Evolutionary conservation across 2,888 invertebrate genomes (phyloP).

Genomic region (Blastobasis lacticolella): DNA sequence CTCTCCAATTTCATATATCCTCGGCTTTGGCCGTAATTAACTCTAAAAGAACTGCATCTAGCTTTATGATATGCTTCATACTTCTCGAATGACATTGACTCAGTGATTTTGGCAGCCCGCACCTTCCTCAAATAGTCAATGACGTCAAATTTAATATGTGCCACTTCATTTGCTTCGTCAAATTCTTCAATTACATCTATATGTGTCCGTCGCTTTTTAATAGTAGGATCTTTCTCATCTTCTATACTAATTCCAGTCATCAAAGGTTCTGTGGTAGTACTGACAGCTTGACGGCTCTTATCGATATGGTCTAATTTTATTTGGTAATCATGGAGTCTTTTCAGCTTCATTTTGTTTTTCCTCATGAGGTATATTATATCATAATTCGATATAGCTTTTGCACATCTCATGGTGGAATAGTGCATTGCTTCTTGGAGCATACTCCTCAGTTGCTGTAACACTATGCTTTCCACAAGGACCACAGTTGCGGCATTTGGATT

Average conservation of each 20-base stretch:
- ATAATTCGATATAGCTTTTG: slow-evolving; percentile 70
- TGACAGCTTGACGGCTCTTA: slow-evolving; percentile 34
- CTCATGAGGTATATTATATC: slow-evolving; percentile 89
- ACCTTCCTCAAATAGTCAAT: slow-evolving; percentile 75
- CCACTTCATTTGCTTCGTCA: slow-evolving; percentile 72
- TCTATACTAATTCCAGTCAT: slow-evolving; percentile 51
- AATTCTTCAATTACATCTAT: slow-evolving; percentile 69
- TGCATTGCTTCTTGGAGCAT: slow-evolving; percentile 85
- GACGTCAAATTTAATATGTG: slow-evolving; percentile 68
- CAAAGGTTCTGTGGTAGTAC: slow-evolving; percentile 32
- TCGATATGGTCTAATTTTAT: slow-evolving; percentile 70
- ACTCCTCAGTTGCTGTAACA: slow-evolving; percentile 84
- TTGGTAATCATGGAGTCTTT: slow-evolving; percentile 83
- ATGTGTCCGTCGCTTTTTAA: slow-evolving; percentile 55
- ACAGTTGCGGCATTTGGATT: slow-evolving; percentile 88
- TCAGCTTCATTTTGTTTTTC: slow-evolving; percentile 84
- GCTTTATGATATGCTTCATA: slow-evolving; percentile 88
- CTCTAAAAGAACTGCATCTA: slow-evolving; percentile 81
- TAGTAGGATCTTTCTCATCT: slow-evolving; percentile 67
- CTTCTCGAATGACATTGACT: slow-evolving; percentile 68
- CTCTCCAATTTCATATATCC: slow-evolving; percentile 74
- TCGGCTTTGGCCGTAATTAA: slow-evolving; percentile 62
- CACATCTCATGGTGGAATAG: slow-evolving; percentile 76
- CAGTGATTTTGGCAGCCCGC: slow-evolving; percentile 72
- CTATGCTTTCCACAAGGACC: slow-evolving; percentile 86